Conservation (phyloP, 2,888 invertebrate species). For the Tenthredo livida region DNA sequence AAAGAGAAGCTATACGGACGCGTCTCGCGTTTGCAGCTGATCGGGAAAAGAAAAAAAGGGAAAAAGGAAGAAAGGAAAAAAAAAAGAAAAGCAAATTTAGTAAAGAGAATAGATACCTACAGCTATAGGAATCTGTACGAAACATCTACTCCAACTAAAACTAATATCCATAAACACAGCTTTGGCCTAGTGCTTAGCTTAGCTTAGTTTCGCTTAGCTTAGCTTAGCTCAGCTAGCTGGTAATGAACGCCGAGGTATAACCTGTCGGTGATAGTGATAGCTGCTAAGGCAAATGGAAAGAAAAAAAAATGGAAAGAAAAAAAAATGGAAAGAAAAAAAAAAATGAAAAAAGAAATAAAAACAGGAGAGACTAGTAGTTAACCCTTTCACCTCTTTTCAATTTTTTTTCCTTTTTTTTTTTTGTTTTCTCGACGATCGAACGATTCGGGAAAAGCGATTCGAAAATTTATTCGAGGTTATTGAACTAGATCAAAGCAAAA, state of each 20-base stretch:
- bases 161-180: slow-evolving; percentile 48
- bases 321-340: neutral
- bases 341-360: neutral
- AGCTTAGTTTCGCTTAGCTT: neutral
- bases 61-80: neutral
- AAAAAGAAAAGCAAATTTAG: neutral
- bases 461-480: slow-evolving; percentile 10
- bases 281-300: neutral
- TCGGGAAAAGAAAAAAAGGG: neutral
- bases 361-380: neutral
- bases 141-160: slow-evolving; percentile 45
- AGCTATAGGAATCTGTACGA: neutral
- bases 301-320: neutral
- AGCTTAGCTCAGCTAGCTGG: neutral
- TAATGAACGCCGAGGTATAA: slow-evolving; percentile 13
- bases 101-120: neutral
- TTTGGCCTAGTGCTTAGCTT: slow-evolving; percentile 21
- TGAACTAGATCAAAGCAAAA: neutral
- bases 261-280: slow-evolving; percentile 9
- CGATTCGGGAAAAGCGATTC: neutral
- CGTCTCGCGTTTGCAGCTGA: neutral
- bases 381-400: neutral
- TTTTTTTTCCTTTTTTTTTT: neutral
- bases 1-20: neutral
- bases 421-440: neutral